A percentile compares a stretch with the other conserved stretches of the same genome.
These are phyloP conservation scores for Hucho hucho DNA, from an alignment of 2,113 vertebrate genomes.

Conservation along the genomic window DNA sequence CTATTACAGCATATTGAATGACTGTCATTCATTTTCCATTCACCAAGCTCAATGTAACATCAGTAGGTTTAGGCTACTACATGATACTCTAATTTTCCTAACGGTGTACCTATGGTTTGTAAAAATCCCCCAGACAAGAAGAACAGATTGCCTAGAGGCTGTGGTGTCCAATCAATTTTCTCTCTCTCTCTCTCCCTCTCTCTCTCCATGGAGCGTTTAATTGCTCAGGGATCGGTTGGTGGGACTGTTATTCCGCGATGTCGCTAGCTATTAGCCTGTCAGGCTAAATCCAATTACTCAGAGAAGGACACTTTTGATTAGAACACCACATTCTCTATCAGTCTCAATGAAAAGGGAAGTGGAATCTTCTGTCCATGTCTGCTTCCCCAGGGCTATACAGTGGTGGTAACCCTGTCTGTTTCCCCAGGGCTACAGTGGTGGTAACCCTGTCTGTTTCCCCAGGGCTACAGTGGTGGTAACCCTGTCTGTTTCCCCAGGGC, in stretches of 20 bases:
- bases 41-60: too few relatives aligned
- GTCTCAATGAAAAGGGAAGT: not conserved
- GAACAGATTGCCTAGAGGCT: not conserved
- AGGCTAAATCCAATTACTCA: slow-evolving; percentile 16
- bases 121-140: not conserved
- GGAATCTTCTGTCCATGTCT: not conserved
- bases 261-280: slow-evolving; percentile 20
- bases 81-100: not conserved
- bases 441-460: too few relatives aligned
- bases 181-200: not conserved
- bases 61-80: too few relatives aligned
- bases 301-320: slow-evolving; percentile 1
- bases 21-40: too few relatives aligned
- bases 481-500: too few relatives aligned
- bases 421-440: too few relatives aligned
- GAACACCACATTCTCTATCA: not conserved
- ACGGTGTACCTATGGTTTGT: not conserved
- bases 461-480: too few relatives aligned
- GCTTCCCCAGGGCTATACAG: not conserved
- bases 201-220: not conserved
- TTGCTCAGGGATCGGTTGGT: slow-evolving; percentile 3
- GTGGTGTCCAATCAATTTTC: not conserved
- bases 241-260: slow-evolving; percentile 4
- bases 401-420: not conserved
- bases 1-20: too few relatives aligned